Conservation (phyloP, 2,113 vertebrate species). For the Hiodon alosoides region DNA sequence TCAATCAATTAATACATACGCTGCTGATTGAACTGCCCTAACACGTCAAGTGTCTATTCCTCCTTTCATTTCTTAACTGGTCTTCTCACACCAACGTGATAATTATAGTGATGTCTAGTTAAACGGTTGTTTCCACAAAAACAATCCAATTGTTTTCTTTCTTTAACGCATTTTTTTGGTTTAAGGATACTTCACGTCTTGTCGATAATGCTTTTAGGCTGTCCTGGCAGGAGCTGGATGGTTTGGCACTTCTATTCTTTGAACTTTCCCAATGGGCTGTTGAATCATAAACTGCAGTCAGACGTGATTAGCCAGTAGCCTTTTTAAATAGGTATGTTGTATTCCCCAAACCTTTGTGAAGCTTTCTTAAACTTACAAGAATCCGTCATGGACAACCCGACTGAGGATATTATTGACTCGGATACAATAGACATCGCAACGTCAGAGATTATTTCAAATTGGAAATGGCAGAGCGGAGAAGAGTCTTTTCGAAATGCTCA, state of each 20-base stretch:
- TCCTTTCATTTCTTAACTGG: slow-evolving; percentile 53
- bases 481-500: slow-evolving; percentile 50
- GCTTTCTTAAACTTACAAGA: slow-evolving; percentile 15
- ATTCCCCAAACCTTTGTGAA: slow-evolving; percentile 12
- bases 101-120: slow-evolving; percentile 66
- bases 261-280: slow-evolving; percentile 76
- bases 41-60: too few relatives aligned
- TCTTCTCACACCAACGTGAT: slow-evolving; percentile 58
- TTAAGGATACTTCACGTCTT: slow-evolving; percentile 73
- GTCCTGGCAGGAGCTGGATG: slow-evolving; percentile 65
- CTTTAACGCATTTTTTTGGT: slow-evolving; percentile 73
- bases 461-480: slow-evolving; percentile 65
- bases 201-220: slow-evolving; percentile 80
- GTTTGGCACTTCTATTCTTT: slow-evolving; percentile 84
- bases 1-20: too few relatives aligned
- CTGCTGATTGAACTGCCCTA: too few relatives aligned
- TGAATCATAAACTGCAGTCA: slow-evolving; percentile 77
- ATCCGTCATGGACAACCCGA: slow-evolving; percentile 52
- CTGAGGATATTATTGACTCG: slow-evolving; percentile 58
- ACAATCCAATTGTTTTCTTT: slow-evolving; percentile 84
- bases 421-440: slow-evolving; percentile 55
- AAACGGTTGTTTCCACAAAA: slow-evolving; percentile 76
- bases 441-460: slow-evolving; percentile 55
- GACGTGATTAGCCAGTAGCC: slow-evolving; percentile 51
- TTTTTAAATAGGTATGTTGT: slow-evolving; percentile 39